These are phyloP conservation scores for Drosophila paracracens DNA, from an alignment of 2,888 invertebrate species.

Conservation along the genomic window DNA sequence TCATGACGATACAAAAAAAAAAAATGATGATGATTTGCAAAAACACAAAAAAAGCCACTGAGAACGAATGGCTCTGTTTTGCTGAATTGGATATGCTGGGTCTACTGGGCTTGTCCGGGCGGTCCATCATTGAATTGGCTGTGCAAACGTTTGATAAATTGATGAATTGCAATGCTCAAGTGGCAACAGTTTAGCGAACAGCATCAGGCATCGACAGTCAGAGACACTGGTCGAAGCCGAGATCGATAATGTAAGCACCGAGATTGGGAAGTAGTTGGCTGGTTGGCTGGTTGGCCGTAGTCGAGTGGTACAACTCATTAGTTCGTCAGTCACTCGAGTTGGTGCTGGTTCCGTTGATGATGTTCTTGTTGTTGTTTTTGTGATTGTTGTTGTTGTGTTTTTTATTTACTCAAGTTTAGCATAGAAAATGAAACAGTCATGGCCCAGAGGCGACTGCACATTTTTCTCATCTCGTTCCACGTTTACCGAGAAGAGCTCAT, in stretches of 20 bases:
- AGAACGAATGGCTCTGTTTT: conserved; percentile 20
- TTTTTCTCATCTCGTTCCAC: conserved; percentile 25
- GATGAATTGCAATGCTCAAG: conserved; percentile 77
- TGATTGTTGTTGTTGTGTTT: conserved; percentile 15
- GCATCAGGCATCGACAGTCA: conserved; percentile 28
- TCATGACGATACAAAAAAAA: conserved; percentile 72
- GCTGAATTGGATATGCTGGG: conserved; percentile 17
- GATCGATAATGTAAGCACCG: conserved; percentile 55
- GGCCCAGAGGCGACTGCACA: conserved; percentile 31
- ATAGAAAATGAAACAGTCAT: conserved; percentile 73
- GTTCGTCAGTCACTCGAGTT: conserved; percentile 51
- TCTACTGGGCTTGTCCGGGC: conserved; percentile 25
- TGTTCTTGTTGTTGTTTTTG: conserved; percentile 40
- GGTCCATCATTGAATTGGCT: conserved; percentile 70
- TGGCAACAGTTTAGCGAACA: conserved; percentile 78
- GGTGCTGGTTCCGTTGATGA: conserved; percentile 3
- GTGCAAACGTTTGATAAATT: conserved; percentile 78
- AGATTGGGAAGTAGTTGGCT: conserved; percentile 27
- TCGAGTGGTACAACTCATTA: conserved; percentile 66
- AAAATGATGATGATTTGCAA: conserved; percentile 74
- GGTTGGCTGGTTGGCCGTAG: conserved; percentile 11
- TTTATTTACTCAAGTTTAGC: conserved; percentile 75
- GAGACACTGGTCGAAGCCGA: conserved; percentile 20
- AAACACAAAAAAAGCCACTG: conserved; percentile 28
- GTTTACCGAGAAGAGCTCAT: conserved; percentile 64